Evolutionary conservation across 2,888 invertebrate species (phyloP).

Genomic region (Cataglyphis cursor): DNA sequence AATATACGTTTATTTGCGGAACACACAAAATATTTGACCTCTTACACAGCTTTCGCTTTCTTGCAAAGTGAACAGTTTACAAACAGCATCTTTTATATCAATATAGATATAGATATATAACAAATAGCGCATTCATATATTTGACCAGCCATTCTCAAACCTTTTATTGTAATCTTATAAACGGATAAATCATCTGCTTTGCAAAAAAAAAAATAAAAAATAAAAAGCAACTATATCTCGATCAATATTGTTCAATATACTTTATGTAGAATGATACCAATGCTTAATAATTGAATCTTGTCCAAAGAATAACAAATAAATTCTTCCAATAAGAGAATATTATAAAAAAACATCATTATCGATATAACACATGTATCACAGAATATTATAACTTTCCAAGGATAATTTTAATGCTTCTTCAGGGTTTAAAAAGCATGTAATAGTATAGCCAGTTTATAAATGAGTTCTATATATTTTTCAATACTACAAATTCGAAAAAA

Average conservation of each 20-base stretch:
- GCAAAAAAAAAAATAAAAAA: too few relatives aligned
- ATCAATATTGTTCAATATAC: constrained; percentile 17
- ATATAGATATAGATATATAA: constrained; percentile 37
- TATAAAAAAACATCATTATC: constrained; percentile 21
- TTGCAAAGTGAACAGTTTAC: constrained; percentile 48
- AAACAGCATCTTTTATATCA: constrained; percentile 51
- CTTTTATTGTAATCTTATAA: constrained; percentile 61
- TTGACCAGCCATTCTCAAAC: constrained; percentile 73
- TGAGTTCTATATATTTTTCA: background rate
- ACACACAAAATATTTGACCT: constrained; percentile 68
- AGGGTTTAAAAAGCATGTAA: background rate
- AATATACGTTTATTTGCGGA: constrained; percentile 76
- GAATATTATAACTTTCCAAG: constrained; percentile 59
- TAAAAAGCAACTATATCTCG: constrained; percentile 16
- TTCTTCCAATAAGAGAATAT: background rate
- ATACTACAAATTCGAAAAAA: background rate
- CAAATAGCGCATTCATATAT: constrained; percentile 50
- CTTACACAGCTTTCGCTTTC: constrained; percentile 66
- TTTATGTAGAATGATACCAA: constrained; percentile 27
- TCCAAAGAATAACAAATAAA: constrained; percentile 17
- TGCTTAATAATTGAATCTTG: constrained; percentile 21
- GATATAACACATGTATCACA: constrained; percentile 61
- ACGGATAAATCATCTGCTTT: background rate
- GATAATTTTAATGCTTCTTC: constrained; percentile 1
- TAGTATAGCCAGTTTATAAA: background rate